Evolutionary conservation across 2,797 vertebrate species (phyloP).

Genomic region (Valencia hispanica): DNA sequence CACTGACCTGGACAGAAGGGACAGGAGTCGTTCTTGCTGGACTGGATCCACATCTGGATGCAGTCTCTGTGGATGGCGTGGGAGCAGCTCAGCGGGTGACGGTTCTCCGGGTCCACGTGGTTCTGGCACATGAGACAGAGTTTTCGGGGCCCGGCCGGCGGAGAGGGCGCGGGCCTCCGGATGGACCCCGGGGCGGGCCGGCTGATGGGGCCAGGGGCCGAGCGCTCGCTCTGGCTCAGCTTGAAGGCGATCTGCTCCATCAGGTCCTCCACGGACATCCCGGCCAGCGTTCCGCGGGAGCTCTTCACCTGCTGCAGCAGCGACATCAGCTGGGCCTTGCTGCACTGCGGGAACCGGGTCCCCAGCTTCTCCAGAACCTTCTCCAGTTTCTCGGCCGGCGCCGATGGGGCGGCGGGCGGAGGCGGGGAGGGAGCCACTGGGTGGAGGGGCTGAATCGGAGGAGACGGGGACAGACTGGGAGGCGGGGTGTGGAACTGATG

Average conservation of each 20-base stretch:
- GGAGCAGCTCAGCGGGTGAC: conserved; percentile 87
- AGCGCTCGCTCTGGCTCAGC: conserved; percentile 72
- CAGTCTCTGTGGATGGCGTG: conserved; percentile 92
- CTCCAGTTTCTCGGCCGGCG: conserved; percentile 84
- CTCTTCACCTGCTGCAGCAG: conserved; percentile 94
- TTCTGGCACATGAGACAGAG: conserved; percentile 94
- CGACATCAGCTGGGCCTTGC: conserved; percentile 85
- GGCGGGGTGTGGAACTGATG: too few species aligned
- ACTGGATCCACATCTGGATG: conserved; percentile 91
- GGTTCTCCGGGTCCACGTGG: conserved; percentile 83
- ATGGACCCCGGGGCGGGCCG: conserved; percentile 54
- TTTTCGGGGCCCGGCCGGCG: conserved; percentile 68
- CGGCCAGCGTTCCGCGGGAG: conserved; percentile 89
- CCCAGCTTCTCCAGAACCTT: conserved; percentile 90
- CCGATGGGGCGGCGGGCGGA: background rate
- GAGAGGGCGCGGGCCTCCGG: conserved; percentile 72
- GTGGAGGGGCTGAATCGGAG: conserved; percentile 49
- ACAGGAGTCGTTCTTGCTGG: conserved; percentile 90
- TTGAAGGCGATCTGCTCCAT: conserved; percentile 84
- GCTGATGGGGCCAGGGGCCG: conserved; percentile 79
- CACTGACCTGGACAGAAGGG: conserved; percentile 87
- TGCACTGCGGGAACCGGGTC: conserved; percentile 87
- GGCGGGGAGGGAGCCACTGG: conserved; percentile 1
- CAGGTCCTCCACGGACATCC: conserved; percentile 90
- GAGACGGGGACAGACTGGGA: conserved; percentile 47